Conservation (phyloP, 2,888 invertebrate genomes). For the Noctuana brunneofusca region DNA sequence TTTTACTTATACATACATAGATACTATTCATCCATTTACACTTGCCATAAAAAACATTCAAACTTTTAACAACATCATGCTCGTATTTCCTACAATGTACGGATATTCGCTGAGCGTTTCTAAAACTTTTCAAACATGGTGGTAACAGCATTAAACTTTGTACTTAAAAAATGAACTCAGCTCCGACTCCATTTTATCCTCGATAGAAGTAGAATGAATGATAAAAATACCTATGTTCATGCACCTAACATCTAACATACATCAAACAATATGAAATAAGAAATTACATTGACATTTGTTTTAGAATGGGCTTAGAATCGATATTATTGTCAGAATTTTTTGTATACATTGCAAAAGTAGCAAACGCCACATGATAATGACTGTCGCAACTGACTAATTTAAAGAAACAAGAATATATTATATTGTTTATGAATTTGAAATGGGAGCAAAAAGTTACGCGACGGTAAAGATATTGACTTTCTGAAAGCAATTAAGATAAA, state of each 20-base stretch:
- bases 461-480: constrained; percentile 52
- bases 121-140: constrained; percentile 13
- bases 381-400: too few relatives aligned
- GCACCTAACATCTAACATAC: background rate
- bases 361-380: too few relatives aligned
- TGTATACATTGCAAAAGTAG: too few relatives aligned
- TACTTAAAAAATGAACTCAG: constrained; percentile 20
- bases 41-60: background rate
- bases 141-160: constrained; percentile 21
- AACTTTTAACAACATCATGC: constrained; percentile 1
- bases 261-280: background rate
- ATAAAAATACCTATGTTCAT: too few relatives aligned
- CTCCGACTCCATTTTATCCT: background rate
- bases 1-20: background rate
- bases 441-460: constrained; percentile 44
- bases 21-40: background rate
- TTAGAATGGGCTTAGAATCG: too few relatives aligned
- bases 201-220: background rate
- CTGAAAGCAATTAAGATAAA: constrained; percentile 68
- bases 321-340: too few relatives aligned
- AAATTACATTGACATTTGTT: too few relatives aligned
- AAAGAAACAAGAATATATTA: background rate
- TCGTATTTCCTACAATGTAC: constrained; percentile 7
- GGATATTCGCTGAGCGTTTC: constrained; percentile 17
- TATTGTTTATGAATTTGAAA: constrained; percentile 34